Base-by-base conservation (phyloP, 2,113 vertebrate genomes). In the Lagopus muta region DNA sequence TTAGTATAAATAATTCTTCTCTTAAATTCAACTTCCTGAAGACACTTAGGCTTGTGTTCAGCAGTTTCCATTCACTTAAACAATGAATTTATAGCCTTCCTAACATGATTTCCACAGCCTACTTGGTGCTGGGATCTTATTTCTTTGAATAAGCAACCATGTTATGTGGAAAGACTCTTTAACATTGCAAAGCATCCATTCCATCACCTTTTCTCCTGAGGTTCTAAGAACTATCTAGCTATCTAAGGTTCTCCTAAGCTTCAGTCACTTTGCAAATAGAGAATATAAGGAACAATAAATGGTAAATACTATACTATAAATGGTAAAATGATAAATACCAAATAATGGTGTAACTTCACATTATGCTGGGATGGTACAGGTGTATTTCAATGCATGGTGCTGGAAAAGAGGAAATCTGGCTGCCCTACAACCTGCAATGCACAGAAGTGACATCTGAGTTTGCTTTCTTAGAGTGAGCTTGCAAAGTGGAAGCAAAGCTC, bases 21-120 rank as follows among this genome's bases (percentile, higher is more conserved):
- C 89, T 34, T 71, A 48, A 67, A 91, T 27, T 66, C 4, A 6
- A 66, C 20, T 86, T 73, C 25, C 21, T 64, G 6, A 32, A 77
- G 32, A 43, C 42, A 47, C 10, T 2, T 27, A 13, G 27, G 34
- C 27, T 54, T 52, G 18, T 55, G 16, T 69, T 70, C 30, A 72
- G 13, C 40, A 57, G n/a, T 76, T 76, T 84, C 40, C 13, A 11
- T 85, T 87, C 62, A 57, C 15, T 66, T 76, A 40, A 83, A 50
- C 30, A 70, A 43, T 61, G 22, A 82, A 76, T 85, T 91, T 91
- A n/a, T 19, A 93, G 40, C 24, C n/a, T 93, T 84, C 73, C 81
- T 64, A 72, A 40, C 24, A 17, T 2, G 8, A 22, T 86, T 81
- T 93, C 57, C 17, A 15, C 34, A 25, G 8, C 38, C 21, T 71